Conservation (phyloP, 2,113 vertebrate species). For the Amphiprion percula region DNA sequence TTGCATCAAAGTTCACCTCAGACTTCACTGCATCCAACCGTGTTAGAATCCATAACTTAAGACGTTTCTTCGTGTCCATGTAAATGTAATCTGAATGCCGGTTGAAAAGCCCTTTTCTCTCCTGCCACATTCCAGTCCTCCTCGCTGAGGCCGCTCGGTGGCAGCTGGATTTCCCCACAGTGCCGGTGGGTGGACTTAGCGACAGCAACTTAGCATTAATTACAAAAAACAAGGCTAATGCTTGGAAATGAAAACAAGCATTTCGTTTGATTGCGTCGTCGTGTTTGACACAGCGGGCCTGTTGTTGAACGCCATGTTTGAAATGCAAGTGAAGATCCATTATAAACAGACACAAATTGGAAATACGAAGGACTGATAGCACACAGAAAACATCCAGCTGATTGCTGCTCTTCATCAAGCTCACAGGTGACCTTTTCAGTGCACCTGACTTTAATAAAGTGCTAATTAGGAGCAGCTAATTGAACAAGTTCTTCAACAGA, state of each 20-base stretch:
- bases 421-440: constrained; percentile 29
- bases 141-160: constrained; percentile 65
- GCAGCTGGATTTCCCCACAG: constrained; percentile 79
- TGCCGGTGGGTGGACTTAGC: constrained; percentile 78
- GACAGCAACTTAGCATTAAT: constrained; percentile 59
- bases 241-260: no score
- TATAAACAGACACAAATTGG: no score
- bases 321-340: not conserved
- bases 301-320: not conserved
- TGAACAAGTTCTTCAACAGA: constrained; percentile 16
- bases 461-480: constrained; percentile 18
- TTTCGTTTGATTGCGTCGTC: no score
- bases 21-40: constrained; percentile 1
- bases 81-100: constrained; percentile 65
- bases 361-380: no score
- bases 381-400: not conserved
- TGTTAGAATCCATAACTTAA: constrained; percentile 72
- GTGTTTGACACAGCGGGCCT: not conserved
- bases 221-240: constrained; percentile 15
- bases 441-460: constrained; percentile 40
- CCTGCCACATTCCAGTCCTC: constrained; percentile 77
- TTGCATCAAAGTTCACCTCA: not conserved
- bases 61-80: constrained; percentile 61
- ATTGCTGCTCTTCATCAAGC: constrained; percentile 34
- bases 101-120: constrained; percentile 82